phyloP scores from a whole-genome alignment of 2,888 invertebrate species.

The Athrips mouffetella region DNA sequence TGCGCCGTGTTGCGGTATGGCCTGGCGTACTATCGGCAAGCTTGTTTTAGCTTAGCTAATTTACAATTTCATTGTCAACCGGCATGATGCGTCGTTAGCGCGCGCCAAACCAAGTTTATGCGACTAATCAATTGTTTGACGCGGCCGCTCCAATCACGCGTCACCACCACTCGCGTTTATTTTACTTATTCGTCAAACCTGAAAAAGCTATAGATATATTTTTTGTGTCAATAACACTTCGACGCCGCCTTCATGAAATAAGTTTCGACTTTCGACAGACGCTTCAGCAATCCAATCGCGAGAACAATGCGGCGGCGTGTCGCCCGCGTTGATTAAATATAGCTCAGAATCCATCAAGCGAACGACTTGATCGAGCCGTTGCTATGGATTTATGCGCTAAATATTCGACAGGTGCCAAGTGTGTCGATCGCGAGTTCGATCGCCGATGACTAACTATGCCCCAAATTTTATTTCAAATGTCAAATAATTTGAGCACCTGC shows the following conservation, averaged over 20 bases:
- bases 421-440: slow-evolving; percentile 75
- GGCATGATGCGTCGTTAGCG: slow-evolving; percentile 77
- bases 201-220: slow-evolving; percentile 2
- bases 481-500: slow-evolving; percentile 74
- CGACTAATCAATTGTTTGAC: slow-evolving; percentile 79
- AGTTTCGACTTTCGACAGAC: slow-evolving; percentile 56
- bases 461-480: slow-evolving; percentile 77
- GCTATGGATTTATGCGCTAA: slow-evolving; percentile 77
- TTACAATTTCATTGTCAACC: slow-evolving; percentile 77
- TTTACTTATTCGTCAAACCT: slow-evolving; percentile 1
- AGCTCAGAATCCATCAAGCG: slow-evolving; percentile 74
- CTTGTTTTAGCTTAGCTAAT: slow-evolving; percentile 73
- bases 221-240: background rate
- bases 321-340: slow-evolving; percentile 72
- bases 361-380: slow-evolving; percentile 62
- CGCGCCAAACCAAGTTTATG: slow-evolving; percentile 78
- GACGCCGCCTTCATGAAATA: slow-evolving; percentile 42
- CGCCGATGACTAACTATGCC: slow-evolving; percentile 76
- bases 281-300: slow-evolving; percentile 59
- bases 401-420: slow-evolving; percentile 80
- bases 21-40: slow-evolving; percentile 51
- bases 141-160: slow-evolving; percentile 75
- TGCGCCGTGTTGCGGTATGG: slow-evolving; percentile 23
- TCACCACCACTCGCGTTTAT: slow-evolving; percentile 27
- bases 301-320: slow-evolving; percentile 70